Base-by-base conservation (phyloP, 1,140 invertebrate species). In the Periplaneta americana region DNA sequence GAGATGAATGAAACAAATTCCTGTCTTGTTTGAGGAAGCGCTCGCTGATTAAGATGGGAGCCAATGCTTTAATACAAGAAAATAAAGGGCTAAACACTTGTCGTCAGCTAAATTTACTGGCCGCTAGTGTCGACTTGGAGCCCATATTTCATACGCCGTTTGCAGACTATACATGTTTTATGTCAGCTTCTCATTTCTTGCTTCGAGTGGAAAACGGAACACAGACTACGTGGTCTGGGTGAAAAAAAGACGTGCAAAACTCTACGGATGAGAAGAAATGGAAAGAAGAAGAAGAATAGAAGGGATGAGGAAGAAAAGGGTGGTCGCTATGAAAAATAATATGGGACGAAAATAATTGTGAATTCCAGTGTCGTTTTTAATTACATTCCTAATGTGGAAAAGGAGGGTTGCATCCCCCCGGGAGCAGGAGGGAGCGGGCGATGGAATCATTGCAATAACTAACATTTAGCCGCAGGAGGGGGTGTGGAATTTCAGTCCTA, bases 291-390 rank as follows among this genome's bases (percentile, higher is more conserved):
- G 1, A 48, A 48, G 1, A 1, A 15, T n/a, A n/a, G n/a, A n/a
- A 18, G n/a, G 15, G 15, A 48, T 18, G 39, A 48, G 39, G n/a
- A 6, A 48, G 8, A 48, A 13, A 18, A 48, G 17, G 39, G 37
- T n/a, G 10, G n/a, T 48, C 39, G 0, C 39, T 76, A 76, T 76
- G 75, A 76, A 76, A 76, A 10, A 76, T 76, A 76, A 76, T 76
- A 76, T 76, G 39, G 75, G 75, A 34, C 17, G 75, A 76, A 76
- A 76, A 76, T 76, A 76, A 76, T 76, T 76, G 75, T 76, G 75
- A 76, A 76, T 76, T 76, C 75, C 75, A 28, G 34, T 35, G 34
- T 76, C 75, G 75, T 76, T 76, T 76, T 76, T 76, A 76, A 76
- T 76, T 76, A 76, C 75, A 76, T 76, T 76, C 75, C 75, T 76